Conservation (phyloP, 2,113 vertebrate species). For the Hiodon tergisus region DNA sequence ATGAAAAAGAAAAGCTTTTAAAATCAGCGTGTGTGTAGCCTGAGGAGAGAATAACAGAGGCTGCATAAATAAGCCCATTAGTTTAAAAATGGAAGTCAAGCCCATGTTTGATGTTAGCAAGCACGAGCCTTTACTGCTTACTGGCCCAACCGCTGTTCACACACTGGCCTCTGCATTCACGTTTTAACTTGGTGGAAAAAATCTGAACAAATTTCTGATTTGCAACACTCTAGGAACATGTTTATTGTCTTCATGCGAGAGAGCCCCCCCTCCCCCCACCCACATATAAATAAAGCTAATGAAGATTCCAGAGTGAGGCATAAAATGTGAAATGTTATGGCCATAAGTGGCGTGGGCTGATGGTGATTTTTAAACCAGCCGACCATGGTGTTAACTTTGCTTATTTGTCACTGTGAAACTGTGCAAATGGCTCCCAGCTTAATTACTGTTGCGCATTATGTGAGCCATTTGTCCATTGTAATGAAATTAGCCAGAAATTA, state of each 20-base stretch:
- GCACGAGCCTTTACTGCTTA: constrained; percentile 50
- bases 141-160: constrained; percentile 53
- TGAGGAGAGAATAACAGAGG: constrained; percentile 58
- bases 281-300: constrained; percentile 87
- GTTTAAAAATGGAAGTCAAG: constrained; percentile 59
- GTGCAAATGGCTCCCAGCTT: constrained; percentile 82
- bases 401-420: constrained; percentile 80
- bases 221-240: constrained; percentile 89
- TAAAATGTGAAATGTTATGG: constrained; percentile 98
- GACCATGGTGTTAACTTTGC: constrained; percentile 88
- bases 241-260: constrained; percentile 84
- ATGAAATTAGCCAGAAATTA: constrained; percentile 72
- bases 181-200: constrained; percentile 73
- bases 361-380: constrained; percentile 95
- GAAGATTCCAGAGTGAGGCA: constrained; percentile 84
- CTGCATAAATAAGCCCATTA: constrained; percentile 71
- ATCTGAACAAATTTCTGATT: constrained; percentile 96
- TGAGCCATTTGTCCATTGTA: constrained; percentile 69
- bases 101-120: constrained; percentile 55
- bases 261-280: constrained; percentile 39
- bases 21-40: constrained; percentile 57
- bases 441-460: constrained; percentile 93
- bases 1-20: constrained; percentile 55
- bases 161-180: constrained; percentile 15
- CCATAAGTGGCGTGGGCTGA: constrained; percentile 93